Percentiles rank a stretch among this genome's conserved stretches.
phyloP scores from a whole-genome alignment of 2,797 vertebrate genomes.

The Sebastes oblongus region DNA sequence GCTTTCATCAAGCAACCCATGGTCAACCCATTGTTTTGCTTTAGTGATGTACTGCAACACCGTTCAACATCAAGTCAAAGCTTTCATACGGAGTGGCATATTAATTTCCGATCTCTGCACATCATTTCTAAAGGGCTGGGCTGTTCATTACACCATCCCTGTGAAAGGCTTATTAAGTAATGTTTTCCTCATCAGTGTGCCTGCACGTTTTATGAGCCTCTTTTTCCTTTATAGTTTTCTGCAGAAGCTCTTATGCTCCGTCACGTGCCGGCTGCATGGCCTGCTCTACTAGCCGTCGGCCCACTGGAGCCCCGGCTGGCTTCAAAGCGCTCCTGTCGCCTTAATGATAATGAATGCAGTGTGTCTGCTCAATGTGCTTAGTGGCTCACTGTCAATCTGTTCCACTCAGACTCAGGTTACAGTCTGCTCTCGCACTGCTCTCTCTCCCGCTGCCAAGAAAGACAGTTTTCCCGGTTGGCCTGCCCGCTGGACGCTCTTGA shows the following conservation, averaged over 20 bases:
- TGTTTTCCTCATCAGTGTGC: constrained; percentile 35
- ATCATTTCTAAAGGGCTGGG: background rate
- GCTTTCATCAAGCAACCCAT: background rate
- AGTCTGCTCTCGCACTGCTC: constrained; percentile 14
- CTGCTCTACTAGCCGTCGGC: constrained; percentile 37
- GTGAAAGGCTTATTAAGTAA: constrained; percentile 8
- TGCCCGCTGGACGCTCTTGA: background rate
- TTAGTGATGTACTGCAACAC: background rate
- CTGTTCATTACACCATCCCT: constrained; percentile 11
- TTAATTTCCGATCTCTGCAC: background rate
- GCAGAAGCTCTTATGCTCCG: constrained; percentile 28
- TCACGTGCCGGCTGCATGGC: constrained; percentile 43
- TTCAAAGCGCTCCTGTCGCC: constrained; percentile 71
- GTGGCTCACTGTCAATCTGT: constrained; percentile 66
- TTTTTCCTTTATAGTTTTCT: constrained; percentile 24
- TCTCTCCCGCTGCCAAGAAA: background rate
- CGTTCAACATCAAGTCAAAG: background rate
- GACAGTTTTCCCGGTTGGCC: constrained; percentile 10
- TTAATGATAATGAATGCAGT: constrained; percentile 75
- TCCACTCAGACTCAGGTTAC: constrained; percentile 67
- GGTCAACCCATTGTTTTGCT: too few relatives aligned
- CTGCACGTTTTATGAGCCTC: constrained; percentile 31
- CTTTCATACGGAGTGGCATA: background rate
- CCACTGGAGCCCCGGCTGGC: constrained; percentile 50
- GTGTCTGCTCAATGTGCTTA: constrained; percentile 61